Evolutionary conservation across 1,140 invertebrate species (phyloP), one percentile per base, ranked within the genome.

Genomic region (Drosophila pruinosa): DNA sequence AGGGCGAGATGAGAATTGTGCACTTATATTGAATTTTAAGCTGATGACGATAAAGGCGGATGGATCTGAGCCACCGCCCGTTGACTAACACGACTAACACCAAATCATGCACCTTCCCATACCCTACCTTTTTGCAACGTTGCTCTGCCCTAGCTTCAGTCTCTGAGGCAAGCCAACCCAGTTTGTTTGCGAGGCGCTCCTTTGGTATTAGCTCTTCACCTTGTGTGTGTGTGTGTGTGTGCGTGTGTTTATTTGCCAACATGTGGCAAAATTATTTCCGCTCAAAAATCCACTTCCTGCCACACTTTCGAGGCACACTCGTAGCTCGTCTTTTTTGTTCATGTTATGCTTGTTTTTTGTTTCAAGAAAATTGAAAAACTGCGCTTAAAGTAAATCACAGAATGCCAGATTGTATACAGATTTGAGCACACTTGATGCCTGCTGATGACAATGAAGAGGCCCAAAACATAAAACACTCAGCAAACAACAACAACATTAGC

Each of bases 221-320:
- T 61, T 72, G 3, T 56, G 22, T 31, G 15, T 26, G 43, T 36
- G 41, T 36, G 41, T 43, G 15, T 31, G 4, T 36, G 43, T 17
- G n/a, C 24, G 52, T 61, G 26, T 67, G 64, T 85, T 79, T 85
- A 79, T 79, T 83, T 59, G 24, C 80, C 76, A 80, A 83, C 80
- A 85, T 83, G 80, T 85, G 80, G 80, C 80, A 85, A 83, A 83
- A 85, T 83, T 83, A 85, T 83, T 83, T 83, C 80, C 80, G 80
- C 68, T 83, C 63, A 83, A 85, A 85, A 85, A 85, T 85, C 80
- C 75, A 83, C 80, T 83, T 83, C 75, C 80, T 62, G 75, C 76
- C 56, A 54, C 26, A 24, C 21, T 43, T 47, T 47, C 8, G n/a
- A 7, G 6, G 12, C 21, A 47, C 21, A 57, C 14, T 15, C 43